Percentiles rank a stretch among this genome's conserved stretches.
phyloP scores from a whole-genome alignment of 2,888 invertebrate genomes.

The Rhamphomyia laevipes region DNA sequence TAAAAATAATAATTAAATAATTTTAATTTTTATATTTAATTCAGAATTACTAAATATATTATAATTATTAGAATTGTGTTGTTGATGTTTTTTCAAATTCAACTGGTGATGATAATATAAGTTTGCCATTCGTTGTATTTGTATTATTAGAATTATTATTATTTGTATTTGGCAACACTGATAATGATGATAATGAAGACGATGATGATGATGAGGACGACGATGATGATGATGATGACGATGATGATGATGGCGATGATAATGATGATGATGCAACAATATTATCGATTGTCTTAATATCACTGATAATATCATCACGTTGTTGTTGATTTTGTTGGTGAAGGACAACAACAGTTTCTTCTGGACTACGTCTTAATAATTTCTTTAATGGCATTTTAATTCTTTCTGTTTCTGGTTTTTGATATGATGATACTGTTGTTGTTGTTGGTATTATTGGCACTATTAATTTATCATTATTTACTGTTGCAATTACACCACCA shows the following conservation, averaged over 20 bases:
- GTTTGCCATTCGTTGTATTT: no score
- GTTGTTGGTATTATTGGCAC: slow-evolving; percentile 4
- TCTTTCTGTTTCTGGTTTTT: slow-evolving; percentile 18
- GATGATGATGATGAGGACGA: slow-evolving; percentile 12
- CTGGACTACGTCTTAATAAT: slow-evolving; percentile 24
- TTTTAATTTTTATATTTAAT: no score
- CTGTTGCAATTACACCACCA: slow-evolving; percentile 19
- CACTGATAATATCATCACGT: slow-evolving; percentile 3
- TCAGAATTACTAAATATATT: no score
- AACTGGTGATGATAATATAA: no score
- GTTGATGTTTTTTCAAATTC: no score
- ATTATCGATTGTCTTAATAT: slow-evolving; percentile 5
- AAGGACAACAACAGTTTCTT: slow-evolving; percentile 19
- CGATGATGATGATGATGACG: slow-evolving; percentile 11
- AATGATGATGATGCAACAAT: slow-evolving; percentile 13
- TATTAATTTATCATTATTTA: neutral
- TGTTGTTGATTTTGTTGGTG: slow-evolving; percentile 13
- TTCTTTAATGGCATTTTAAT: slow-evolving; percentile 25
- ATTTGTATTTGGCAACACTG: slow-evolving; percentile 4
- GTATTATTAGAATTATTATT: no score
- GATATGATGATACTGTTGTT: slow-evolving; percentile 11
- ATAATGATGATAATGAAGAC: slow-evolving; percentile 5
- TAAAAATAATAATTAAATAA: no score
- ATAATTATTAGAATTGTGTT: no score
- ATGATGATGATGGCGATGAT: slow-evolving; percentile 11